Evolutionary conservation across 2,888 invertebrate species (phyloP), one percentile per base, ranked within the genome.

Genomic region (Palloptera scutellata): DNA sequence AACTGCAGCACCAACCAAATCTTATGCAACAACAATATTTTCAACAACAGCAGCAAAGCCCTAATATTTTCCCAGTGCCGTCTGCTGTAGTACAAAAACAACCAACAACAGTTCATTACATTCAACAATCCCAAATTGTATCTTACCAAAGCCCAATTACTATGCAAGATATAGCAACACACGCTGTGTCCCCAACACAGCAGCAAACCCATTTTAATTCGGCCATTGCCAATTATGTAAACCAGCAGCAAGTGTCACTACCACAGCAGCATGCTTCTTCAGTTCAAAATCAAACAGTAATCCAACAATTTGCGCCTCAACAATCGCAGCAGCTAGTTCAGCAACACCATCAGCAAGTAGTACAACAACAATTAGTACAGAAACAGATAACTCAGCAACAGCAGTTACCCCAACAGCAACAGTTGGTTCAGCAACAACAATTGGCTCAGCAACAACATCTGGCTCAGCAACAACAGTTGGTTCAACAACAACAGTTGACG

Each of bases 181-280:
- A 78, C 64, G 71, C 78, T 42, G 72, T 77, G 11, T 52, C 64
- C 12, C 69, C 67, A 17, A 69, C 70, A 13, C 87, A 87, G 68
- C 84, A 86, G 80, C 86, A 86, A 54, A 17, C 45, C 41, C 48
- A 57, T 20, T 70, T 85, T 17, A 57, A 57, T 5, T 83, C 85
- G 64, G 79, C 80, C 1, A 84, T 52, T 85, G 64, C 74, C 78
- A 79, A 57, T 72, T 61, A 45, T 54, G 41, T 45, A 17, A 43
- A 61, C 30, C 66, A 67, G 8, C 51, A 61, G 19, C 51, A 61
- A 17, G 45, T 61, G 40, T 67, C 70, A 54, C 57, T 61, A 12
- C 61, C 74, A 62, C 19, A 55, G 17, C 55, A 55, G n/a, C 17
- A 48, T 42, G 51, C 52, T 30, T 3, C 10, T 1, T n/a, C 30